Base-by-base conservation (phyloP, 1,140 invertebrate species). In the Drosophila biarmipes region DNA sequence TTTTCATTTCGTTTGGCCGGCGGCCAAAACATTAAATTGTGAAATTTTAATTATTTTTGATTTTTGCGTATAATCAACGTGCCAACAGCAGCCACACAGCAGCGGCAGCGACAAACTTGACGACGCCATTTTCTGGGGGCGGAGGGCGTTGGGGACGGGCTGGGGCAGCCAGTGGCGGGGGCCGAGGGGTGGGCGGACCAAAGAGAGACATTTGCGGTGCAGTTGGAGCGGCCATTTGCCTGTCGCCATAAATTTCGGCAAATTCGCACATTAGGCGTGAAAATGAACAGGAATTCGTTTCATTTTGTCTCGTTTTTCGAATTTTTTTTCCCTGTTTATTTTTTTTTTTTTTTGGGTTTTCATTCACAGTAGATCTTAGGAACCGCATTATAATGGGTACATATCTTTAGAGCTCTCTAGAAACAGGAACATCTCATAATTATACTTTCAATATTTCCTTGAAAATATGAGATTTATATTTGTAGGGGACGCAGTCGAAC, bases 21-120 rank as follows among this genome's bases (percentile, higher is more conserved):
- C 63, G 57, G 73, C 82, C 87, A 87, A 82, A 90, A 90, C 76
- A 90, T 87, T 76, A 84, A 89, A 78, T 90, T 90, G 74, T 81
- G 78, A 90, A 90, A 90, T 90, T 90, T 91, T 89, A 90, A 90
- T 90, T 90, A 90, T 89, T 91, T 90, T 90, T 90, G 89, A 90
- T 90, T 90, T 90, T 90, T 90, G 84, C 81, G 87, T 80, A 89
- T 85, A 87, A 90, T 90, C 87, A 87, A 89, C 84, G 84, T 86
- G 82, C 79, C 79, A 82, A 89, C 82, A 76, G 55, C 55, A 61
- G 59, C 64, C 58, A 59, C 59, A 72, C 43, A 49, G 46, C 51
- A 27, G 15, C 51, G 46, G 15, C 40, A 59, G 56, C 73, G 51
- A 71, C 57, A 78, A 75, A 54, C 56, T 59, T 49, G 69, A 75